Evolutionary conservation across 2,113 vertebrate species (phyloP).

Genomic region (Neodontobutis hainanensis): DNA sequence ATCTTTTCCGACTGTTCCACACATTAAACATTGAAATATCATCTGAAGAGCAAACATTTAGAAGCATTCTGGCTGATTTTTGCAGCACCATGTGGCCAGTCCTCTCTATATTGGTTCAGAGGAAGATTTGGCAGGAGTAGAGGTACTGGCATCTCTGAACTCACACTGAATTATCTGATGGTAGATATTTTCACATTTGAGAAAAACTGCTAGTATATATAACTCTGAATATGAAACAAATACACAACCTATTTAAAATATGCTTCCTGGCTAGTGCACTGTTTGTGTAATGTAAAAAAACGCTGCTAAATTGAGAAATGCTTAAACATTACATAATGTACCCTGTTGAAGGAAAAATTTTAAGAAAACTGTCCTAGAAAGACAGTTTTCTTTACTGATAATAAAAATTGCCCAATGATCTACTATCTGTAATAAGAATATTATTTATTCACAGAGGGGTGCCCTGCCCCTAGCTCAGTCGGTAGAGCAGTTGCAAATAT

Average conservation of each 20-base stretch:
- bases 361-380: too few species aligned
- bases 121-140: constrained; percentile 25
- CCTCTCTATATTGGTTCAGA: constrained; percentile 22
- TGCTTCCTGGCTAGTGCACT: too few species aligned
- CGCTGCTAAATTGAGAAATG: too few species aligned
- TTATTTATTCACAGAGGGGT: too few species aligned
- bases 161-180: constrained; percentile 2
- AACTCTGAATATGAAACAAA: not conserved
- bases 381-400: too few species aligned
- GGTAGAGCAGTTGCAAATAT: too few species aligned
- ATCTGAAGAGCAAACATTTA: constrained; percentile 21
- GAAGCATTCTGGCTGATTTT: constrained; percentile 20
- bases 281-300: too few species aligned
- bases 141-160: constrained; percentile 28
- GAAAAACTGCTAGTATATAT: not conserved
- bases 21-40: not conserved
- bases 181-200: constrained; percentile 8
- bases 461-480: too few species aligned
- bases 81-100: constrained; percentile 25
- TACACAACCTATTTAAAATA: not conserved
- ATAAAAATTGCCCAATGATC: too few species aligned
- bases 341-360: too few species aligned
- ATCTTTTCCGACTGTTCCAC: constrained; percentile 4
- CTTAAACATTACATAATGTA: too few species aligned
- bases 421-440: too few species aligned